Conservation (phyloP, 2,113 vertebrate genomes). For the Otocyon megalotis region DNA sequence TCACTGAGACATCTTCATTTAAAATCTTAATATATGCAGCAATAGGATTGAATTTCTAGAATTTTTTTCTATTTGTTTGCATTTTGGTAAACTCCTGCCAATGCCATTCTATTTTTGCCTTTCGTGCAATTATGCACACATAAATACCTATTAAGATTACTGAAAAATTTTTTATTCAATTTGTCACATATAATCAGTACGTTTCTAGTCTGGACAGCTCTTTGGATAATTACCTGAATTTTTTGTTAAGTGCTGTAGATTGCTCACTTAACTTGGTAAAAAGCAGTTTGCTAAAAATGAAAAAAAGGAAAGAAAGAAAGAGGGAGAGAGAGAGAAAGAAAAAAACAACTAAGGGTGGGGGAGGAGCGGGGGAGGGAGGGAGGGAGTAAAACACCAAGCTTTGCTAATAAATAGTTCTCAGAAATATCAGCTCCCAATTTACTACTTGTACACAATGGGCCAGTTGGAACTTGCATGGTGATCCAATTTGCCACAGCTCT, state of each 20-base stretch:
- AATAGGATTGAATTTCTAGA: conserved; percentile 79
- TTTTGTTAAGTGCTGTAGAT: conserved; percentile 82
- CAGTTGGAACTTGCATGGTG: conserved; percentile 96
- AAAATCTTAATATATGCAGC: conserved; percentile 89
- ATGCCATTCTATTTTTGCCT: conserved; percentile 80
- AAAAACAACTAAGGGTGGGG: conserved; percentile 14
- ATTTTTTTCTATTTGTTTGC: conserved; percentile 78
- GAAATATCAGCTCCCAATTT: conserved; percentile 93
- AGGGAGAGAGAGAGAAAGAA: not conserved
- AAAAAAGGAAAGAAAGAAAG: conserved; percentile 49
- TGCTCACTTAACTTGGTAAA: conserved; percentile 86
- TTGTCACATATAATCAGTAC: conserved; percentile 74
- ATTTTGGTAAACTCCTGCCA: conserved; percentile 84
- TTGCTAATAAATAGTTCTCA: conserved; percentile 92
- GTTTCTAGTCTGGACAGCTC: conserved; percentile 83
- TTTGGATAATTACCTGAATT: conserved; percentile 86
- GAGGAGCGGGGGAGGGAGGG: not conserved
- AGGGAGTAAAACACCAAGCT: conserved; percentile 84
- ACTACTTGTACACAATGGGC: conserved; percentile 93
- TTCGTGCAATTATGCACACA: conserved; percentile 83
- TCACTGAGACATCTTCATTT: conserved; percentile 89
- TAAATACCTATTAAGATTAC: conserved; percentile 74
- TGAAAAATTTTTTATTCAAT: conserved; percentile 60
- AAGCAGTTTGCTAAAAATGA: conserved; percentile 86
- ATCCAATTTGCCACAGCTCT: conserved; percentile 94